phyloP scores from a whole-genome alignment of 2,797 vertebrate genomes.

The Parotocinclus haroldoi region DNA sequence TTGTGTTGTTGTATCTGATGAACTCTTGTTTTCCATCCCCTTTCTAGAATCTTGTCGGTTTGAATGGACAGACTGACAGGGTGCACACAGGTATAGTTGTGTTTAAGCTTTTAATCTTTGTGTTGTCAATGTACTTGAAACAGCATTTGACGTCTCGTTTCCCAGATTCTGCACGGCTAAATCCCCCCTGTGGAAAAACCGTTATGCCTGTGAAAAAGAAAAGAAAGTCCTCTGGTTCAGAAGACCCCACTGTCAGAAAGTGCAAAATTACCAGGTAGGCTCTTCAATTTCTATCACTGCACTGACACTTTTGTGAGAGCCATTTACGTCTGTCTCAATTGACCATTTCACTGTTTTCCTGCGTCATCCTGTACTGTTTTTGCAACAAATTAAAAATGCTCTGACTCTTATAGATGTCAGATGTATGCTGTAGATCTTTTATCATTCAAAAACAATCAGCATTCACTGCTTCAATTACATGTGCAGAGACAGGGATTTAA shows the following conservation, averaged over 20 bases:
- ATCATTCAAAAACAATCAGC: too few relatives aligned
- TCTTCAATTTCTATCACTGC: too few relatives aligned
- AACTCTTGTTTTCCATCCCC: not conserved
- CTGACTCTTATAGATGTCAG: too few relatives aligned
- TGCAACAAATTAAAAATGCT: too few relatives aligned
- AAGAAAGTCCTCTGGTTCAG: slow-evolving; percentile 82
- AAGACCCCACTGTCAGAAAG: slow-evolving; percentile 79
- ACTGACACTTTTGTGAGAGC: too few relatives aligned
- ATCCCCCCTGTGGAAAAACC: slow-evolving; percentile 46
- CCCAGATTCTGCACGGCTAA: slow-evolving; percentile 30
- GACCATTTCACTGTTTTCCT: too few relatives aligned
- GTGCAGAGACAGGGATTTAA: too few relatives aligned
- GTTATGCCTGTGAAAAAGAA: slow-evolving; percentile 93
- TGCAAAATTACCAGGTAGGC: slow-evolving; percentile 87
- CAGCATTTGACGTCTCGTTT: not conserved
- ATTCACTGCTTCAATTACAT: too few relatives aligned
- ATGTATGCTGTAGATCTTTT: too few relatives aligned
- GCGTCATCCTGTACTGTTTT: too few relatives aligned
- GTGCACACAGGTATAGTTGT: slow-evolving; percentile 60
- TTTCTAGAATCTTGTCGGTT: slow-evolving; percentile 57
- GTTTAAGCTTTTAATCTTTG: not conserved
- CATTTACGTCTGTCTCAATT: too few relatives aligned
- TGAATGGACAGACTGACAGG: slow-evolving; percentile 67
- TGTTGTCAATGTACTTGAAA: not conserved
- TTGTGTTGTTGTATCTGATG: not conserved